Conservation (phyloP, 2,888 invertebrate species). For the Muschampia plurimacula region DNA sequence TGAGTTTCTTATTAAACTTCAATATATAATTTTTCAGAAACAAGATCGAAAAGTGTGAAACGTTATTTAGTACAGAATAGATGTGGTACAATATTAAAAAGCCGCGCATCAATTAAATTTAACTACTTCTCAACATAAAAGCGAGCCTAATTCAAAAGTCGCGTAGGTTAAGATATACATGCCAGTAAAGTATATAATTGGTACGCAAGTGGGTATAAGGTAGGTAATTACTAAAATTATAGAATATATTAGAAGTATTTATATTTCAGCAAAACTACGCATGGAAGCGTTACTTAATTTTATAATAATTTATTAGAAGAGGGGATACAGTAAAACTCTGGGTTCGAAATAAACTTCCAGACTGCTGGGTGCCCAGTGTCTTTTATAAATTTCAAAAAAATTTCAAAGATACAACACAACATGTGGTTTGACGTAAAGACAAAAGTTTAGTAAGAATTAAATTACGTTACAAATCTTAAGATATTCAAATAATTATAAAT, state of each 20-base stretch:
- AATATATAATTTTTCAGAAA: conserved; percentile 49
- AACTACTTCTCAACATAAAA: conserved; percentile 62
- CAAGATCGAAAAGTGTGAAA: conserved; percentile 44
- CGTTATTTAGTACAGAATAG: conserved; percentile 49
- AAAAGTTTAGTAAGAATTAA: conserved; percentile 19
- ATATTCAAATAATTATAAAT: conserved; percentile 29
- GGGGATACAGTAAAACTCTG: conserved; percentile 72
- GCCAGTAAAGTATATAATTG: conserved; percentile 77
- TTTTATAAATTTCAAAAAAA: conserved; percentile 46
- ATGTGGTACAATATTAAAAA: conserved; percentile 64
- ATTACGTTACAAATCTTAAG: background rate
- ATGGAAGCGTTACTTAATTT: conserved; percentile 80
- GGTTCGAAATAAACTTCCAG: conserved; percentile 74
- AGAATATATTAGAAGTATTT: conserved; percentile 76
- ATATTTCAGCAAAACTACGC: conserved; percentile 82
- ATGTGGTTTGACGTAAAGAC: conserved; percentile 37
- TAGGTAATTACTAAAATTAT: conserved; percentile 82
- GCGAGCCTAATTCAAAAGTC: conserved; percentile 72
- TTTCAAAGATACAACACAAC: conserved; percentile 44
- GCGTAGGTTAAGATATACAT: conserved; percentile 75
- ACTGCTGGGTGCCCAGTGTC: conserved; percentile 65
- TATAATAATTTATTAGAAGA: conserved; percentile 72
- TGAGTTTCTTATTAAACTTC: conserved; percentile 57
- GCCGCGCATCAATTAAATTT: conserved; percentile 73
- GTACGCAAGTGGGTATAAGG: conserved; percentile 81